Percentiles rank a stretch among this genome's conserved stretches.
Evolutionary conservation across 2,113 vertebrate genomes (phyloP).

Genomic region (Eidolon helvum): DNA sequence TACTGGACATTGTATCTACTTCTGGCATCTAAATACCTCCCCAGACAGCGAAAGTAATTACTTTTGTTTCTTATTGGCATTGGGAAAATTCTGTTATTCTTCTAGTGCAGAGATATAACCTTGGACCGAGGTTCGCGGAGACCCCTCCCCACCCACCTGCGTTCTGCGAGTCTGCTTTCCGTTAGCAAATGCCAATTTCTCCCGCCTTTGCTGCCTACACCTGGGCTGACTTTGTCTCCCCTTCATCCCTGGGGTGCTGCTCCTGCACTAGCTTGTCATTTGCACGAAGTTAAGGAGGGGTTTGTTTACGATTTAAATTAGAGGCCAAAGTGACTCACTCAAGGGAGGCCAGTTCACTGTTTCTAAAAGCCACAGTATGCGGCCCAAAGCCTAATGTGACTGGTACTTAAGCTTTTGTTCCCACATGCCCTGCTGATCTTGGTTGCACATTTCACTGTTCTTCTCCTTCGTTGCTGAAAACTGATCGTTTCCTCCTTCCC

Average conservation of each 20-base stretch:
- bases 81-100: neutral
- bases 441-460: accelerated
- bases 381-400: accelerated
- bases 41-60: neutral
- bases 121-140: neutral
- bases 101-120: neutral
- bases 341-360: neutral
- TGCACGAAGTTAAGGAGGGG: neutral
- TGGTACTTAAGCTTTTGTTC: neutral
- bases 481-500: neutral
- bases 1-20: accelerated
- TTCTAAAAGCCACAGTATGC: neutral
- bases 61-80: neutral
- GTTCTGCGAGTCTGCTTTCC: neutral
- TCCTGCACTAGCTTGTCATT: neutral
- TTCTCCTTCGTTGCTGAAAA: neutral
- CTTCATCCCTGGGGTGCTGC: accelerated
- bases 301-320: accelerated
- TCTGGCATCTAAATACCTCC: neutral
- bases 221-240: no score
- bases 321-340: neutral
- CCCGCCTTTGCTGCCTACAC: accelerated
- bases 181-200: accelerated
- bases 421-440: neutral
- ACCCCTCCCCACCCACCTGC: accelerated